Conservation (phyloP, 1,140 invertebrate genomes). For the Lucilia sericata region DNA sequence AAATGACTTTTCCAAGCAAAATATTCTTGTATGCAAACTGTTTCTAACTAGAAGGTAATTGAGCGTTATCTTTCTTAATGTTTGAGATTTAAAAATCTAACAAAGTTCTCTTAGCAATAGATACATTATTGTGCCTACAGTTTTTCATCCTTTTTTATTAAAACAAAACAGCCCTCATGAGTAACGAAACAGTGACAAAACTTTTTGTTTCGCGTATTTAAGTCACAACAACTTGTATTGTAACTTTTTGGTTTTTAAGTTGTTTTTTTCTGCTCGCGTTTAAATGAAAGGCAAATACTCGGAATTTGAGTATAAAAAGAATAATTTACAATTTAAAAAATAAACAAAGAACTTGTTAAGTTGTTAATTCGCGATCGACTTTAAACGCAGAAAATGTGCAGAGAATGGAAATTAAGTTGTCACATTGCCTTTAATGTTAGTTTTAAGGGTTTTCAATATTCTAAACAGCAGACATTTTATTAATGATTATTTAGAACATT, state of each 20-base stretch:
- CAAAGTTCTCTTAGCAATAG: neutral
- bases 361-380: slow-evolving; percentile 22
- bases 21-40: no score
- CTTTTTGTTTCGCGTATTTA: slow-evolving; percentile 20
- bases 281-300: slow-evolving; percentile 3
- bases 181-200: slow-evolving; percentile 29
- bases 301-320: no score
- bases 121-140: neutral
- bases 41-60: neutral
- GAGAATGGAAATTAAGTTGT: no score
- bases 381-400: no score
- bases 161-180: neutral
- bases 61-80: neutral
- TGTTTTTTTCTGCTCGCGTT: neutral
- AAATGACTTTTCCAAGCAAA: neutral
- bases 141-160: neutral
- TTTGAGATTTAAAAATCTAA: no score
- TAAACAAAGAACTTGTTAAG: slow-evolving; percentile 25
- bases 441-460: no score
- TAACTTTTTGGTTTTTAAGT: neutral
- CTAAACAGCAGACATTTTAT: no score
- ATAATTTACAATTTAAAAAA: slow-evolving; percentile 28
- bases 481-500: no score
- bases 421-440: no score
- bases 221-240: slow-evolving; percentile 20